These are phyloP conservation scores for Rhogogaster chlorosoma DNA, from an alignment of 2,888 invertebrate genomes.

Conservation along the genomic window DNA sequence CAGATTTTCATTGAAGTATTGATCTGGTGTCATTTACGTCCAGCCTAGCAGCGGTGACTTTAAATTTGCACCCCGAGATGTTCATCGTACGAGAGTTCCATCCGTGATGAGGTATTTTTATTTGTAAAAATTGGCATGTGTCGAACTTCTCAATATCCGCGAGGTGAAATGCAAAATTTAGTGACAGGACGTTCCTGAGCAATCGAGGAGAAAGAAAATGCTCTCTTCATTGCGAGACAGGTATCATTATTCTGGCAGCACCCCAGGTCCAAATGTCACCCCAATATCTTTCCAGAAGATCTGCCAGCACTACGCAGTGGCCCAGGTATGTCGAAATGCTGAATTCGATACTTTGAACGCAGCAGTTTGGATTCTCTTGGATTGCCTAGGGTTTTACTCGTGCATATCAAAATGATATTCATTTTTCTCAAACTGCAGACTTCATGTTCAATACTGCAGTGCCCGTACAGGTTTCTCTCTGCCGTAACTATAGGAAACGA, in stretches of 20 bases:
- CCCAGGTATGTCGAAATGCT: conserved; percentile 61
- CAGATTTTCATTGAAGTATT: conserved; percentile 79
- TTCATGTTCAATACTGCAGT: too few relatives aligned
- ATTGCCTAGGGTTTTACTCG: background rate
- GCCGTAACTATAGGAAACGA: too few relatives aligned
- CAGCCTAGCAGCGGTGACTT: conserved; percentile 89
- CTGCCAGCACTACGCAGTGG: conserved; percentile 64
- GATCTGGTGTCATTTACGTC: conserved; percentile 90
- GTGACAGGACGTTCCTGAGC: background rate
- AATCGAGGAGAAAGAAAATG: conserved; percentile 65
- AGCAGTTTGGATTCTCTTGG: background rate
- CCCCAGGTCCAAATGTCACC: conserved; percentile 64
- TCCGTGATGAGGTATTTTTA: conserved; percentile 85
- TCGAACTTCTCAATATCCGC: conserved; percentile 87
- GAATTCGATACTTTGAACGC: background rate
- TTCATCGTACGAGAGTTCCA: conserved; percentile 89
- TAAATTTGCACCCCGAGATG: conserved; percentile 92
- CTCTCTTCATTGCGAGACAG: conserved; percentile 68
- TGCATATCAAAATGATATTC: background rate
- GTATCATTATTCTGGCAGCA: conserved; percentile 47
- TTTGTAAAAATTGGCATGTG: conserved; percentile 86
- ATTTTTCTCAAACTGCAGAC: too few relatives aligned
- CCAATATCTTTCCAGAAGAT: conserved; percentile 61
- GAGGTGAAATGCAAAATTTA: conserved; percentile 67
- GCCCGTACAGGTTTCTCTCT: too few relatives aligned